Percentiles rank a stretch among this genome's conserved stretches.
phyloP scores from a whole-genome alignment of 2,113 vertebrate species.

The Paedocypris sp. region DNA sequence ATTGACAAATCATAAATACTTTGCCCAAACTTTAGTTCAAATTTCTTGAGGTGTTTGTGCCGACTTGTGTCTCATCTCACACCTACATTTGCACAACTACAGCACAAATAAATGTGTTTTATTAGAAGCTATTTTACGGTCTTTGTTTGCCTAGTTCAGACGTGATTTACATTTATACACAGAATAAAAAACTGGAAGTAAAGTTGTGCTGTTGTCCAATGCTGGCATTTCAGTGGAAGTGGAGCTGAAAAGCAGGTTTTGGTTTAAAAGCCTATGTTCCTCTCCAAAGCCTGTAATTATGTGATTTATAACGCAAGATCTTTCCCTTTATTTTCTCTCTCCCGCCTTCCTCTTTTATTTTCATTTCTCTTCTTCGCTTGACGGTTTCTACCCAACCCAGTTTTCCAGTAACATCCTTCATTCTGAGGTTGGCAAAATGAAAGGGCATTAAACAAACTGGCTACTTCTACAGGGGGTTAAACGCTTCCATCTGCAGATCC shows the following conservation, averaged over 20 bases:
- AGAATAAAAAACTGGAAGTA: too few relatives aligned
- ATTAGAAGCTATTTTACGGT: too few relatives aligned
- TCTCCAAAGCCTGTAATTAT: slow-evolving; percentile 34
- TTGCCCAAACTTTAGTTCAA: too few relatives aligned
- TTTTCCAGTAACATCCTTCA: slow-evolving; percentile 32
- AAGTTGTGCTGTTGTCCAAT: too few relatives aligned
- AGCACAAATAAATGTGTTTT: too few relatives aligned
- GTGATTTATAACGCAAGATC: slow-evolving; percentile 31
- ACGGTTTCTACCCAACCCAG: slow-evolving; percentile 22
- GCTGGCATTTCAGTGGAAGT: slow-evolving; percentile 26
- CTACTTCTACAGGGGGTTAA: slow-evolving; percentile 30
- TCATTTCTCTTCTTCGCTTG: too few relatives aligned
- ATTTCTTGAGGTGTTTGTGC: too few relatives aligned
- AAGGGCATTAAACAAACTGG: slow-evolving; percentile 15
- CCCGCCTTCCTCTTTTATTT: neutral
- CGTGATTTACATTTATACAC: too few relatives aligned
- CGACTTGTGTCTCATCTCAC: too few relatives aligned
- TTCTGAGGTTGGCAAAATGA: slow-evolving; percentile 21
- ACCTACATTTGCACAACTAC: too few relatives aligned
- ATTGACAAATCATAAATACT: too few relatives aligned
- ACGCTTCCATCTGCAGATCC: slow-evolving; percentile 39
- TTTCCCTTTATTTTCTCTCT: neutral
- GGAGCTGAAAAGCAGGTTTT: slow-evolving; percentile 28
- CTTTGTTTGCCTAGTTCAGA: too few relatives aligned
- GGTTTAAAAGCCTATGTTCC: slow-evolving; percentile 28